phyloP scores from a whole-genome alignment of 1,140 invertebrate genomes.

The Tribolium madens region DNA sequence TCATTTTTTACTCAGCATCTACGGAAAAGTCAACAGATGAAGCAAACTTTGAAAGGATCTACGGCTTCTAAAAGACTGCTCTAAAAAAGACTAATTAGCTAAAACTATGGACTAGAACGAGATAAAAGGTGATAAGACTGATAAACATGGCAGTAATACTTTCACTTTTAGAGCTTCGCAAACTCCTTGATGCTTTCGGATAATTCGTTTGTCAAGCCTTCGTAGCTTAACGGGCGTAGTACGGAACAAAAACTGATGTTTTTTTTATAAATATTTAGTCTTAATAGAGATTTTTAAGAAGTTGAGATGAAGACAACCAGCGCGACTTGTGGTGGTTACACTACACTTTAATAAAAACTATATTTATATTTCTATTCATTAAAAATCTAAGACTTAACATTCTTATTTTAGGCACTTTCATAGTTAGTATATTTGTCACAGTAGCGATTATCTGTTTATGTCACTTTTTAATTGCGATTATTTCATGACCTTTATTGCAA shows the following conservation, averaged over 20 bases:
- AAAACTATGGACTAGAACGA: conserved; percentile 45
- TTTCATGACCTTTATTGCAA: conserved; percentile 6
- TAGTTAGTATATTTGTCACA: conserved; percentile 27
- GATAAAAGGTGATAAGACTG: conserved; percentile 43
- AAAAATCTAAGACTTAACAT: conserved; percentile 16
- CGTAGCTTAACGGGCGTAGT: conserved; percentile 19
- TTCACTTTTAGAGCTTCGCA: conserved; percentile 46
- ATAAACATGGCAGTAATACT: conserved; percentile 49
- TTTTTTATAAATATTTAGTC: no score
- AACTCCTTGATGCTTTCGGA: conserved; percentile 45
- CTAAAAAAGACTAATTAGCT: conserved; percentile 47
- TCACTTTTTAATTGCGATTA: conserved; percentile 2
- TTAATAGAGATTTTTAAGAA: no score
- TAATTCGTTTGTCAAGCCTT: conserved; percentile 7
- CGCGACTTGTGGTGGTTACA: no score
- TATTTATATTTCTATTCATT: neutral
- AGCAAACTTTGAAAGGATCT: conserved; percentile 45
- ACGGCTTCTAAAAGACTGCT: conserved; percentile 36
- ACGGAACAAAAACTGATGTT: conserved; percentile 17
- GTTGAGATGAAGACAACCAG: no score
- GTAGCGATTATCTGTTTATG: conserved; percentile 3
- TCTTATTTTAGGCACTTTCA: conserved; percentile 38
- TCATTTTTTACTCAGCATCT: conserved; percentile 34
- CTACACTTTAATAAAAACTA: neutral
- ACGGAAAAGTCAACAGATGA: conserved; percentile 37